Percentiles rank a stretch among this genome's conserved stretches.
Conservation (phyloP, 2,888 invertebrate species). For the Chloroclysta siterata region DNA sequence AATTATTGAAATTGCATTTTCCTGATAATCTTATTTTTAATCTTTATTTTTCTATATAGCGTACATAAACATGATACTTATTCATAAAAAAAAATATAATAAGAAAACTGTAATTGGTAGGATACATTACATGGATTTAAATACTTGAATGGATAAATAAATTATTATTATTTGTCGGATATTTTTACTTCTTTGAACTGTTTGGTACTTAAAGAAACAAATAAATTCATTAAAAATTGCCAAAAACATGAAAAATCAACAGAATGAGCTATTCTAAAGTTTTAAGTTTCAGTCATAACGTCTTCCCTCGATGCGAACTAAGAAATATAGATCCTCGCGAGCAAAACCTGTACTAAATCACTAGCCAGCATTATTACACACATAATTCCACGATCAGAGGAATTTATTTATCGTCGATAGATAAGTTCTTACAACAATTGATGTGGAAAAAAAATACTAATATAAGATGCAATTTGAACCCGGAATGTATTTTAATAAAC, state of each 20-base stretch:
- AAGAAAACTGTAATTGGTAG: too few species aligned
- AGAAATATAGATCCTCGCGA: conserved; percentile 81
- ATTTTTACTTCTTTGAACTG: too few species aligned
- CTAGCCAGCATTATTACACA: conserved; percentile 77
- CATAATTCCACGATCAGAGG: conserved; percentile 58
- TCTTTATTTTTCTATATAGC: too few species aligned
- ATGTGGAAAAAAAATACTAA: not conserved
- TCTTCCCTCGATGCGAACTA: conserved; percentile 81
- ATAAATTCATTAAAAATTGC: not conserved
- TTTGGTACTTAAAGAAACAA: not conserved
- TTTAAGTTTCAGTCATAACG: conserved; percentile 81
- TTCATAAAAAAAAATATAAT: too few species aligned
- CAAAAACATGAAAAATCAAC: conserved; percentile 18
- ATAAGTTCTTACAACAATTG: conserved; percentile 21
- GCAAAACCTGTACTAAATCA: conserved; percentile 83
- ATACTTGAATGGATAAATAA: too few species aligned
- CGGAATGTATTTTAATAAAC: not conserved
- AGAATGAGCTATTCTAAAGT: conserved; percentile 63
- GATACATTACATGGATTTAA: too few species aligned
- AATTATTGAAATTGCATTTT: too few species aligned
- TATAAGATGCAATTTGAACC: not conserved
- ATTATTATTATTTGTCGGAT: too few species aligned
- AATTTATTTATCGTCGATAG: conserved; percentile 39
- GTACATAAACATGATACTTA: too few species aligned
- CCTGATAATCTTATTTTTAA: too few species aligned